Conservation (phyloP, 2,888 invertebrate species). For the Ichneumon xanthorius region DNA sequence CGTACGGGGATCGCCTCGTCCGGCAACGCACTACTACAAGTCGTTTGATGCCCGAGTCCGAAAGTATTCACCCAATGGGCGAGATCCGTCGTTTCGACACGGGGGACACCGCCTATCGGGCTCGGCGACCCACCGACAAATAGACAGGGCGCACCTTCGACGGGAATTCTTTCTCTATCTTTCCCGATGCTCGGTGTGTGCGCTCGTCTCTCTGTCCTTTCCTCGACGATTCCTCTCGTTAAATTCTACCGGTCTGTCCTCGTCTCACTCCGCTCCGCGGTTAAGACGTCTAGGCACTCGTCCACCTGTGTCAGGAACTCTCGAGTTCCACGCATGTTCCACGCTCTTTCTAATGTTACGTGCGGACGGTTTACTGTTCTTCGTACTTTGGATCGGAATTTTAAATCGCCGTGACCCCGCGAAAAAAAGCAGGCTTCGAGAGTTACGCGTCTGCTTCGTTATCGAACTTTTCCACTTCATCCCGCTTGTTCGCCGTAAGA, state of each 20-base stretch:
- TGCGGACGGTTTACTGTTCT: conserved; percentile 8
- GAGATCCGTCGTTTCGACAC: conserved; percentile 58
- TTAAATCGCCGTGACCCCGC: conserved; percentile 25
- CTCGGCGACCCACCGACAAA: conserved; percentile 56
- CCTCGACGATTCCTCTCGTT: conserved; percentile 17
- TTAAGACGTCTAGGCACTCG: conserved; percentile 21
- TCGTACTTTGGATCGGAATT: conserved; percentile 56
- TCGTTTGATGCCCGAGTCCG: conserved; percentile 73
- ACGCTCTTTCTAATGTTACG: conserved; percentile 36
- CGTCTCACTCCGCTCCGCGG: conserved; percentile 43
- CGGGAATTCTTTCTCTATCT: conserved; percentile 18
- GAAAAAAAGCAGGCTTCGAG: conserved; percentile 33
- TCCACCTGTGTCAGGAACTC: conserved; percentile 48
- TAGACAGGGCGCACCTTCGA: conserved; percentile 58
- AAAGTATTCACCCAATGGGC: conserved; percentile 77
- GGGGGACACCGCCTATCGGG: conserved; percentile 55
- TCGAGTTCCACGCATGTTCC: conserved; percentile 17
- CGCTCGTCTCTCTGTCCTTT: conserved; percentile 22
- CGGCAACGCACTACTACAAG: conserved; percentile 40
- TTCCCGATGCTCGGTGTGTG: conserved; percentile 17
- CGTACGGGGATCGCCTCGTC: conserved; percentile 53
- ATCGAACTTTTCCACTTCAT: background rate
- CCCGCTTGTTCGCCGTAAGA: background rate
- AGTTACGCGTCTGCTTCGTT: background rate
- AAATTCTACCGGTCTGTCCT: conserved; percentile 29